phyloP scores from a whole-genome alignment of 2,888 invertebrate genomes.

The Himalopsyche kuldschensis region DNA sequence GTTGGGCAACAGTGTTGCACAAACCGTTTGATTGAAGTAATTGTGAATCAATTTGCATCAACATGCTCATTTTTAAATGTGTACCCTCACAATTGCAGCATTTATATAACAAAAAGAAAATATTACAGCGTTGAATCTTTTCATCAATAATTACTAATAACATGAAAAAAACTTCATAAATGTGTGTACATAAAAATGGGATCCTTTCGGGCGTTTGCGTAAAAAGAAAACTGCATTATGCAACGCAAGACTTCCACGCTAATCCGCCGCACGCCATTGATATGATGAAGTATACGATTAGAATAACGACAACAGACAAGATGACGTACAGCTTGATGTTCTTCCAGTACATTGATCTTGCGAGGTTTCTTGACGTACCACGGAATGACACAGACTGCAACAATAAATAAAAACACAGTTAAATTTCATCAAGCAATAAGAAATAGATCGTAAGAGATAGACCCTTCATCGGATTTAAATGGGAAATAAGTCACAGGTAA shows the following conservation, averaged over 20 bases:
- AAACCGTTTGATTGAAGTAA: neutral
- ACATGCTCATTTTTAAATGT: neutral
- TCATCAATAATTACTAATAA: neutral
- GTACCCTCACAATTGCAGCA: neutral
- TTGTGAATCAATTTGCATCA: neutral
- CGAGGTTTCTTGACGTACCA: slow-evolving; percentile 81
- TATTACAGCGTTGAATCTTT: neutral
- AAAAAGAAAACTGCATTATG: slow-evolving; percentile 38
- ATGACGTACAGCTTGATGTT: slow-evolving; percentile 87
- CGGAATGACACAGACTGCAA: slow-evolving; percentile 86
- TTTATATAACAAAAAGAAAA: neutral
- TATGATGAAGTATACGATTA: slow-evolving; percentile 81
- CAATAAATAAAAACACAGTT: slow-evolving; percentile 37
- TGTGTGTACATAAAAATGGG: neutral
- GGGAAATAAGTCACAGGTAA: no score
- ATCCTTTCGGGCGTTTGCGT: neutral
- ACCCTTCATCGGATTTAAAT: neutral
- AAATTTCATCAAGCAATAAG: neutral
- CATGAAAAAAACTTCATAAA: neutral
- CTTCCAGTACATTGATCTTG: slow-evolving; percentile 90
- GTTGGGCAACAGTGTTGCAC: no score
- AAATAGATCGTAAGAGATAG: neutral
- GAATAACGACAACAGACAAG: slow-evolving; percentile 64
- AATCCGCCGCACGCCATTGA: slow-evolving; percentile 87
- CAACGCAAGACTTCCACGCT: slow-evolving; percentile 73